These are phyloP conservation scores for Encarsia formosa DNA, from an alignment of 2,888 invertebrate species.

Conservation along the genomic window DNA sequence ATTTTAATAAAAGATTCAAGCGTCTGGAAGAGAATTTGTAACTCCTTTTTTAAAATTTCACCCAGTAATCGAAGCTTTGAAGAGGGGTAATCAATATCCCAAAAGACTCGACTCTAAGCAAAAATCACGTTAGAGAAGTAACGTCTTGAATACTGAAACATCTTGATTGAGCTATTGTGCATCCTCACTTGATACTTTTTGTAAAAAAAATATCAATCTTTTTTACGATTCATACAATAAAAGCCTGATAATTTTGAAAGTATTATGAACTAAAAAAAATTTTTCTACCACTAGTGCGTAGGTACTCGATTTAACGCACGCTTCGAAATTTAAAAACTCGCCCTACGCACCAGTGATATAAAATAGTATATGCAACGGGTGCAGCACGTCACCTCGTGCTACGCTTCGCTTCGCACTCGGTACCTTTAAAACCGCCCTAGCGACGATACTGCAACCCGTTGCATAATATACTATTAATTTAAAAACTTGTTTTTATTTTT, in stretches of 20 bases:
- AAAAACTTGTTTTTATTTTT: not conserved
- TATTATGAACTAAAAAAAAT: too few relatives aligned
- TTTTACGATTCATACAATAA: constrained; percentile 10
- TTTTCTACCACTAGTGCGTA: too few relatives aligned
- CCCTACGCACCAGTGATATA: not conserved
- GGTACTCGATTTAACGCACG: not conserved
- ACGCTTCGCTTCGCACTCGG: too few relatives aligned
- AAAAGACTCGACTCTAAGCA: constrained; percentile 35
- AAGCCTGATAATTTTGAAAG: too few relatives aligned
- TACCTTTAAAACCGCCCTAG: too few relatives aligned
- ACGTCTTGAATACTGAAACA: constrained; percentile 41
- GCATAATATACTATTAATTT: not conserved
- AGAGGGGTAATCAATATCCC: not conserved
- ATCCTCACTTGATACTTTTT: constrained; percentile 30
- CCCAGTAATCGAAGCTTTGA: not conserved
- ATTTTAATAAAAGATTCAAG: too few relatives aligned
- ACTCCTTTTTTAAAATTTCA: not conserved
- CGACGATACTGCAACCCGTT: too few relatives aligned
- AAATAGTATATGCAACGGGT: too few relatives aligned
- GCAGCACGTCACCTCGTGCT: too few relatives aligned
- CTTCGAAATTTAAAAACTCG: not conserved
- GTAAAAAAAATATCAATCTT: constrained; percentile 12
- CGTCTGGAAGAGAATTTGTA: too few relatives aligned
- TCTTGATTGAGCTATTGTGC: constrained; percentile 49
- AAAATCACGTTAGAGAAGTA: constrained; percentile 46